These are phyloP conservation scores for Henricia sp. DNA, from an alignment of 53 echinoderm and acorn worm species.

Conservation along the genomic window DNA sequence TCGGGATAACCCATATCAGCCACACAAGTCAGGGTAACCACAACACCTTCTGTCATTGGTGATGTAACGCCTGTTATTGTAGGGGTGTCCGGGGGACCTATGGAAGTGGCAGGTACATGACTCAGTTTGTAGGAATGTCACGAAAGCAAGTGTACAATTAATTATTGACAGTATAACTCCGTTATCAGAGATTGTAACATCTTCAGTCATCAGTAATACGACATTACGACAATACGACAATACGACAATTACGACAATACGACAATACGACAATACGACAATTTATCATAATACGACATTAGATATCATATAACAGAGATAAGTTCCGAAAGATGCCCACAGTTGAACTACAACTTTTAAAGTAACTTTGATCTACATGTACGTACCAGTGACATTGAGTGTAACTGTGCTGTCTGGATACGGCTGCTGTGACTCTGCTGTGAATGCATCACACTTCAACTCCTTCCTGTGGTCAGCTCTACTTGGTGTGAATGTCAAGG, in stretches of 20 bases:
- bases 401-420: not conserved
- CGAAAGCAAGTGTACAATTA: too few species aligned
- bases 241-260: too few species aligned
- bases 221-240: too few species aligned
- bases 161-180: too few species aligned
- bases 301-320: too few species aligned
- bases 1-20: slow-evolving; percentile 35
- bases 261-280: too few species aligned
- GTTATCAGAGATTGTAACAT: too few species aligned
- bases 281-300: too few species aligned
- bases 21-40: not conserved
- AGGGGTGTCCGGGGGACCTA: slow-evolving; percentile 36
- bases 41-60: not conserved
- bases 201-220: too few species aligned
- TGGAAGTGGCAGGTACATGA: too few species aligned
- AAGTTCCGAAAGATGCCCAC: too few species aligned
- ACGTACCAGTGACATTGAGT: slow-evolving; percentile 28
- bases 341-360: not conserved
- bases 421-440: not conserved
- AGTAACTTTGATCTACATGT: not conserved
- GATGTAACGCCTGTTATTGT: not conserved
- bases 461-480: slow-evolving; percentile 9
- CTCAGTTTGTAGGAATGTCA: too few species aligned
- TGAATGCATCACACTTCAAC: slow-evolving; percentile 25
- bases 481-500: not conserved